phyloP scores from a whole-genome alignment of 2,797 vertebrate genomes.

The Malacoctenus gilli region DNA sequence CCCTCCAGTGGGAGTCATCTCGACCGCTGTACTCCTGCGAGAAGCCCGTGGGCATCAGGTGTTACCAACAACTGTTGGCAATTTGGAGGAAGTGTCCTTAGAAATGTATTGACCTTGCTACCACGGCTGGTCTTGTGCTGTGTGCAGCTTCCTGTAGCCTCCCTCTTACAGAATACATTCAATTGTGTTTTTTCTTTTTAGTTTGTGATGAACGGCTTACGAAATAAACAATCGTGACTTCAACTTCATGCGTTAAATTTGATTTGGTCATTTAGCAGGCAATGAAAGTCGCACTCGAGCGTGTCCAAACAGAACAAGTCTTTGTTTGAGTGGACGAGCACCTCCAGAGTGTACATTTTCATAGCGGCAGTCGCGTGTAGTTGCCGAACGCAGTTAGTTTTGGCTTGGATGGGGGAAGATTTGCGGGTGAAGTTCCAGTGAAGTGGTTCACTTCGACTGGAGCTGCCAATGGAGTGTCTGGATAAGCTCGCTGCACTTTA shows the following conservation, averaged over 20 bases:
- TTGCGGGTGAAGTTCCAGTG: too few species aligned
- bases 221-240: too few species aligned
- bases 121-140: not conserved
- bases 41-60: slow-evolving; percentile 44
- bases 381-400: too few species aligned
- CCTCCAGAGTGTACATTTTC: too few species aligned
- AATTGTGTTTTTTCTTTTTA: not conserved
- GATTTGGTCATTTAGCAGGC: too few species aligned
- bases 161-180: slow-evolving; percentile 6
- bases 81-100: slow-evolving; percentile 32
- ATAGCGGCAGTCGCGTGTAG: too few species aligned
- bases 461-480: slow-evolving; percentile 53
- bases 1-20: slow-evolving; percentile 13
- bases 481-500: slow-evolving; percentile 27
- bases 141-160: slow-evolving; percentile 3
- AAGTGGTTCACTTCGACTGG: slow-evolving; percentile 6
- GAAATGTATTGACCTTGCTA: slow-evolving; percentile 37
- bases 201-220: not conserved
- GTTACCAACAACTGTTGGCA: slow-evolving; percentile 28
- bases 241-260: too few species aligned
- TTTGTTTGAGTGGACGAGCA: too few species aligned
- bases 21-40: slow-evolving; percentile 11
- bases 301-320: slow-evolving; percentile 21
- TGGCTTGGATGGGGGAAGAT: too few species aligned
- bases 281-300: too few species aligned